These are phyloP conservation scores for Taenioides sp. DNA, from an alignment of 2,797 vertebrate species.

Conservation along the genomic window DNA sequence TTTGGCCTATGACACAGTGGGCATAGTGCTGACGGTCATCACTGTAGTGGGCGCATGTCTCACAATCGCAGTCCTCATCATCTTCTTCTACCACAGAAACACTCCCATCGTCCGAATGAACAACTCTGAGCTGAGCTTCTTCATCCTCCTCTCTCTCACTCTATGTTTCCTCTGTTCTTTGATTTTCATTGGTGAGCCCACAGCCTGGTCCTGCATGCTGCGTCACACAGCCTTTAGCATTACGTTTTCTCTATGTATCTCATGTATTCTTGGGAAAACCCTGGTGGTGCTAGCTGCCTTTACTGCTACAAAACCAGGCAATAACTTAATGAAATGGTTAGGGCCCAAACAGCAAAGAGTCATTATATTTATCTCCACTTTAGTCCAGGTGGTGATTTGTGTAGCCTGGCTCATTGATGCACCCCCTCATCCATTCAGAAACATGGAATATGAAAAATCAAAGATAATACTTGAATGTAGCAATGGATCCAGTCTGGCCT, in stretches of 20 bases:
- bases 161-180: conserved; percentile 75
- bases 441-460: conserved; percentile 65
- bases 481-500: conserved; percentile 74
- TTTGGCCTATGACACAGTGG: conserved; percentile 70
- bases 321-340: conserved; percentile 79
- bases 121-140: conserved; percentile 79
- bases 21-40: conserved; percentile 65
- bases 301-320: conserved; percentile 72
- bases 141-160: conserved; percentile 69
- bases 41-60: conserved; percentile 67
- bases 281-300: conserved; percentile 77
- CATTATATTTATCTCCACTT: conserved; percentile 72
- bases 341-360: conserved; percentile 72
- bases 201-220: conserved; percentile 78
- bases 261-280: conserved; percentile 78
- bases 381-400: conserved; percentile 73
- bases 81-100: conserved; percentile 70
- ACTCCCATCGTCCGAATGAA: conserved; percentile 74
- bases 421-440: conserved; percentile 66
- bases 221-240: conserved; percentile 77
- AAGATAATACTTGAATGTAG: conserved; percentile 78
- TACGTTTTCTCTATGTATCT: conserved; percentile 78
- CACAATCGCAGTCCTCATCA: conserved; percentile 57
- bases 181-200: conserved; percentile 77
- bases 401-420: conserved; percentile 67